Conservation (phyloP, 37 sponge, comb jelly and placozoan genomes). For the Axinella damicornis region DNA sequence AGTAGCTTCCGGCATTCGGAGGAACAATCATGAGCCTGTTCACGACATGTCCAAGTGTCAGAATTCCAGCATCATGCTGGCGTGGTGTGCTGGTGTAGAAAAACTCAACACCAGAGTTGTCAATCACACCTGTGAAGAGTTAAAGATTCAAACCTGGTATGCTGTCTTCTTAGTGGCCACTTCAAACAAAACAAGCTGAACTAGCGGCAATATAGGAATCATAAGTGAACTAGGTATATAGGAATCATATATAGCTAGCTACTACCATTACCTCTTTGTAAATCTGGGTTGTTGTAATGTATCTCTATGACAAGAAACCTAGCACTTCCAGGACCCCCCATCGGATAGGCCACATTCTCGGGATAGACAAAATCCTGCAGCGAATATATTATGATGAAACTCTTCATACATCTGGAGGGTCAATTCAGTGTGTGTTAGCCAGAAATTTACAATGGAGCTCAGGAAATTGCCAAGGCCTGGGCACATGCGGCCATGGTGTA, state of each 20-base stretch:
- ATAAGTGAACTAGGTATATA: too few relatives aligned
- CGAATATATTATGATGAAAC: too few relatives aligned
- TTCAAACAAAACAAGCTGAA: too few relatives aligned
- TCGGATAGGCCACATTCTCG: conserved; percentile 64
- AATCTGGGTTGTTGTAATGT: conserved; percentile 76
- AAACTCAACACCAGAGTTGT: conserved; percentile 41
- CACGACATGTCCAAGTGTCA: conserved; percentile 10
- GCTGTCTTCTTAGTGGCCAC: too few relatives aligned
- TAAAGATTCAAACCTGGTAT: too few relatives aligned
- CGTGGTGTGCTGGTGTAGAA: conserved; percentile 17
- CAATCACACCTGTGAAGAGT: background rate
- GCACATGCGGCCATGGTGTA: too few relatives aligned
- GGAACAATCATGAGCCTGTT: background rate
- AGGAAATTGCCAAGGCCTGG: too few relatives aligned
- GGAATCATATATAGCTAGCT: too few relatives aligned
- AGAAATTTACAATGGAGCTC: too few relatives aligned
- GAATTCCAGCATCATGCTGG: conserved; percentile 24
- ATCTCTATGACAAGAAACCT: conserved; percentile 51
- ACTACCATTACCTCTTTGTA: conserved; percentile 42
- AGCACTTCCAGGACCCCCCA: conserved; percentile 65
- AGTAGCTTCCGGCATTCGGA: conserved; percentile 3
- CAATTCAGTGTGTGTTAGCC: too few relatives aligned
- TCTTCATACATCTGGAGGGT: too few relatives aligned
- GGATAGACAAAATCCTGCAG: conserved; percentile 67
- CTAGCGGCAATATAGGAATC: too few relatives aligned